Evolutionary conservation across 2,797 vertebrate species (phyloP), one percentile per base, ranked within the genome.

Genomic region (Dicrostonyx torquatus): DNA sequence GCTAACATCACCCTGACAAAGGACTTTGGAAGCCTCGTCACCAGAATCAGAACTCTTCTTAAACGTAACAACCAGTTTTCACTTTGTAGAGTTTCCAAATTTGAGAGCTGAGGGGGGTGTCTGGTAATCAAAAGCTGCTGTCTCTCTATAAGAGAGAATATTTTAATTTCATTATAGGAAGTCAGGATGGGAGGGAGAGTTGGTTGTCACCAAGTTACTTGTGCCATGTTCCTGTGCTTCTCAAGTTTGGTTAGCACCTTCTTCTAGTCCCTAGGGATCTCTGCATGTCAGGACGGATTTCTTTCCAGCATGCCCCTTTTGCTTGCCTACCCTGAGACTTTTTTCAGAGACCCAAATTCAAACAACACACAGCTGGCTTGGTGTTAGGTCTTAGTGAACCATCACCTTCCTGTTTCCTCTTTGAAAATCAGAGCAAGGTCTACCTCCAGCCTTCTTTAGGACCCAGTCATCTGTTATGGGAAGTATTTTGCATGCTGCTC

Each of bases 11-110:
- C 17, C 37, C 48, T 82, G 43, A 34, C 6, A 14, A 10, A 7
- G 12, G 14, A 43, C 48, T 15, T 53, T 26, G 2, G 12, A 75
- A n/a, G 37, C 20, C 4, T 24, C 0, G 0, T 50, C n/a, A 9
- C 24, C 53, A 53, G 53, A 60, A 43, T 15, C 17, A 18, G 14
- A 68, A 6, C 18, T 76, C 58, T 55, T 34, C 70, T 55, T 5
- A 58, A 75, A 43, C 24, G 3, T 6, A 12, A 31, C 5, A 5
- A 11, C 12, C 14, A 37, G 5, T 22, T 18, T 31, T 2, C 3
- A 43, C 90, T 37, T 64, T 43, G 48, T 40, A 62, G 31, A 43
- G 20, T 94, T 40, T 90, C 60, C 37, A 29, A 29, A 58, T 66
- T 40, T 84, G 58, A 62, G 82, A 53, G 37, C 48, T n/a, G 5